Evolutionary conservation across 2,113 vertebrate genomes (phyloP), one percentile per base, ranked within the genome.

Genomic region (Triplophysa siluroides): DNA sequence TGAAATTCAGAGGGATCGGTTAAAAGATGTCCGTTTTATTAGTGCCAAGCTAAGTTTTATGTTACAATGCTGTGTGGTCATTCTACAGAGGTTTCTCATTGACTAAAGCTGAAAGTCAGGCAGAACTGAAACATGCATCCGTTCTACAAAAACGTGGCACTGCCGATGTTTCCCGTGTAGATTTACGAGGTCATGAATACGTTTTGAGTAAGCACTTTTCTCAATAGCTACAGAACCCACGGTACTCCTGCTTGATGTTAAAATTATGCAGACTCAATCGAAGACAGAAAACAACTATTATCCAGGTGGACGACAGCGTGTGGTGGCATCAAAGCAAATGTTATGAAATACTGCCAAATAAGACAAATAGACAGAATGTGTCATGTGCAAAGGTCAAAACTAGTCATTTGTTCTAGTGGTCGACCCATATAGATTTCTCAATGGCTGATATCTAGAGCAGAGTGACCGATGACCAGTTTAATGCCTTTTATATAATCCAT

Each of bases 181-280:
- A 56, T 78, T 78, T 80, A 80, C 1, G 54, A 56, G 61, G 26
- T 73, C 73, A 73, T 76, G 79, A 79, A 72, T 58, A 4, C 66
- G 47, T 2, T 67, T 68, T 7, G 61, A 71, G 50, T 67, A 79
- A 76, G 77, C 83, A 64, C 65, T 71, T 79, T 84, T 77, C 52
- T 65, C 50, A 21, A 72, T 13, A 24, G 38, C 10, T 14, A 21
- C 24, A 23, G 67, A 81, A 45, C 56, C 43, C 33, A 54, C 10
- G 11, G 26, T 12, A 23, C 78, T 67, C 38, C 8, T 60, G 38
- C 24, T 43, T n/a, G 29, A 60, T 23, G 1, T 10, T 0, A 38
- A 61, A 60, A 64, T 76, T n/a, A 29, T 18, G 18, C 50, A 33
- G 33, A 62, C 50, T 11, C 13, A 8, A 47, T 74, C 9, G 3